Evolutionary conservation across 1,140 invertebrate genomes (phyloP).

Genomic region (Drosophila tsacasi): DNA sequence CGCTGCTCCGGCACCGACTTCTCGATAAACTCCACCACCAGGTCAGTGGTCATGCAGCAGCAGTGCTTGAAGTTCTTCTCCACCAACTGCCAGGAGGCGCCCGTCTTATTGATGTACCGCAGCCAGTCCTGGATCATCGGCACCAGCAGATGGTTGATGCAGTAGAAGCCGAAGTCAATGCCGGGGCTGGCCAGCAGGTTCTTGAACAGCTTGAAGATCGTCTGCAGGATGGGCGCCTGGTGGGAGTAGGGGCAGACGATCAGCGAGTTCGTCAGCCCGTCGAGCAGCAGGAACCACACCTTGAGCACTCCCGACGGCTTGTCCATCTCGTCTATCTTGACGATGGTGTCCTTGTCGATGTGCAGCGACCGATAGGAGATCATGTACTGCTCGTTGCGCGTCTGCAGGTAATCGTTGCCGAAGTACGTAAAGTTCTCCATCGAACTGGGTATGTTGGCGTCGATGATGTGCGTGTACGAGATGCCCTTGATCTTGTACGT

Average conservation of each 20-base stretch:
- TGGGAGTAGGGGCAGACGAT: conserved; percentile 93
- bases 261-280: conserved; percentile 93
- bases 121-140: conserved; percentile 96
- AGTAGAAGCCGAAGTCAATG: conserved; percentile 94
- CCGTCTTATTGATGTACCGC: conserved; percentile 89
- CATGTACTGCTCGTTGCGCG: conserved; percentile 84
- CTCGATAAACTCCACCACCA: conserved; percentile 92
- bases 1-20: conserved; percentile 77
- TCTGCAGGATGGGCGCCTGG: conserved; percentile 94
- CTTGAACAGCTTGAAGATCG: conserved; percentile 92
- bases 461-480: conserved; percentile 91
- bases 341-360: conserved; percentile 87
- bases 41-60: conserved; percentile 95
- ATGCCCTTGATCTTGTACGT: conserved; percentile 94
- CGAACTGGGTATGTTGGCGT: conserved; percentile 93
- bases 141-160: conserved; percentile 94
- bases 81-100: conserved; percentile 90
- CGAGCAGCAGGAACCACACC: conserved; percentile 96
- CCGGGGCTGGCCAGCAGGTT: conserved; percentile 92
- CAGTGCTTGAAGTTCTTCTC: conserved; percentile 96
- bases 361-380: conserved; percentile 86
- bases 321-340: conserved; percentile 89
- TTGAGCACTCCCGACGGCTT: conserved; percentile 93
- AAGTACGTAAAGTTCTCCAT: conserved; percentile 87
- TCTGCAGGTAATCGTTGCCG: conserved; percentile 85